Percentiles rank a stretch among this genome's conserved stretches.
Conservation (phyloP, 1,140 invertebrate genomes). For the Eciton burchellii region DNA sequence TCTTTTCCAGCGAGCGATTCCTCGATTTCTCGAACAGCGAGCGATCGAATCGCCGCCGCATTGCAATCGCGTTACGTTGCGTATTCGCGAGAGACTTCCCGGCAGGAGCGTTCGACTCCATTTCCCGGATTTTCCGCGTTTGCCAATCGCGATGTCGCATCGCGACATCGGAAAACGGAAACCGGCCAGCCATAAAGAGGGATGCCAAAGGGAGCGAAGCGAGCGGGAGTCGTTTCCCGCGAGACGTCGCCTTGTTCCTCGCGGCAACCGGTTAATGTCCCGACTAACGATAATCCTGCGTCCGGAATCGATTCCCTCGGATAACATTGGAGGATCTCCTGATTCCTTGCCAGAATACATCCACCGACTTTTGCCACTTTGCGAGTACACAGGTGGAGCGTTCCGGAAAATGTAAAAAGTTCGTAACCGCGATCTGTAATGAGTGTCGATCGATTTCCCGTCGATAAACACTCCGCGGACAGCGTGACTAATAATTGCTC, state of each 20-base stretch:
- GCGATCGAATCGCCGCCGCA: background rate
- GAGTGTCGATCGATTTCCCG: background rate
- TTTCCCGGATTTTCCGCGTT: slow-evolving; percentile 26
- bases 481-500: background rate
- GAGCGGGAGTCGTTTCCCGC: slow-evolving; percentile 22
- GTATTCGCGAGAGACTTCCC: slow-evolving; percentile 34
- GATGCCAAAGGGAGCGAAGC: background rate
- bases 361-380: slow-evolving; percentile 67
- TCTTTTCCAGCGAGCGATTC: slow-evolving; percentile 7
- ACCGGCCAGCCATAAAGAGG: background rate
- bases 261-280: slow-evolving; percentile 67
- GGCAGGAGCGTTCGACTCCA: slow-evolving; percentile 9
- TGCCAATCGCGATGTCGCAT: slow-evolving; percentile 10
- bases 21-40: slow-evolving; percentile 6
- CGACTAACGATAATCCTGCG: slow-evolving; percentile 77
- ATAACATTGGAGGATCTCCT: slow-evolving; percentile 79
- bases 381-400: background rate
- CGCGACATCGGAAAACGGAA: slow-evolving; percentile 26
- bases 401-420: background rate
- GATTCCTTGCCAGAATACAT: slow-evolving; percentile 79
- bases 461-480: background rate
- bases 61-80: slow-evolving; percentile 17
- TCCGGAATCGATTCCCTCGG: slow-evolving; percentile 65
- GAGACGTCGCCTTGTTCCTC: slow-evolving; percentile 15
- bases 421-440: background rate